Conservation (phyloP, 2,888 invertebrate genomes). For the Conchocele bisecta region DNA sequence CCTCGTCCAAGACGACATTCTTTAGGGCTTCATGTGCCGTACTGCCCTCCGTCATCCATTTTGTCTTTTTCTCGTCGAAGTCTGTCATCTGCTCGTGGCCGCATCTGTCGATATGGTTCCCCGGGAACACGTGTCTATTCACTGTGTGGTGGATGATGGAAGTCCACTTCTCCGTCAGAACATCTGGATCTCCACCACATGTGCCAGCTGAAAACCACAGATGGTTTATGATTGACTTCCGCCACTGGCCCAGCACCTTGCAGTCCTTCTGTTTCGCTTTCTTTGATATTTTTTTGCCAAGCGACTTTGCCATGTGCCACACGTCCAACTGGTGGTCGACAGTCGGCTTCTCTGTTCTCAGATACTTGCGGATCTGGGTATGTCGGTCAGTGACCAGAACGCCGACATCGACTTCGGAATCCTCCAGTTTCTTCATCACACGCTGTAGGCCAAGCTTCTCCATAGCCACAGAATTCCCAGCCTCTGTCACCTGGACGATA, state of each 20-base stretch:
- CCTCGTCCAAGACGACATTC: no score
- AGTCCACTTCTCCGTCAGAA: background rate
- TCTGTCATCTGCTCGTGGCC: background rate
- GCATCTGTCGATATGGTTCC: background rate
- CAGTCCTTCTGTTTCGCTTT: background rate
- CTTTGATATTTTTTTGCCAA: background rate
- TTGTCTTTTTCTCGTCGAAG: background rate
- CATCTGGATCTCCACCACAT: conserved; percentile 1
- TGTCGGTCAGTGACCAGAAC: conserved; percentile 13
- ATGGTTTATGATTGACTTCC: background rate
- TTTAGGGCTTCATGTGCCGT: background rate
- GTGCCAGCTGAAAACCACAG: background rate
- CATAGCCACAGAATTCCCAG: background rate
- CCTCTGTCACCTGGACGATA: background rate
- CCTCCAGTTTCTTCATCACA: background rate
- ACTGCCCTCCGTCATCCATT: conserved; percentile 16
- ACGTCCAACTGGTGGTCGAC: conserved; percentile 17
- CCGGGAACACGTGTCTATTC: conserved; percentile 8
- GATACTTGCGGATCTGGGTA: background rate
- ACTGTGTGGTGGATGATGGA: background rate
- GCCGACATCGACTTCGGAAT: background rate
- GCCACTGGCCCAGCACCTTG: background rate
- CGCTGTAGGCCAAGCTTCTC: background rate
- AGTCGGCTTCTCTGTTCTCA: conserved; percentile 3
- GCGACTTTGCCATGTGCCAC: conserved; percentile 9